Evolutionary conservation across 2,797 vertebrate genomes (phyloP).

Genomic region (Trachops cirrhosus): DNA sequence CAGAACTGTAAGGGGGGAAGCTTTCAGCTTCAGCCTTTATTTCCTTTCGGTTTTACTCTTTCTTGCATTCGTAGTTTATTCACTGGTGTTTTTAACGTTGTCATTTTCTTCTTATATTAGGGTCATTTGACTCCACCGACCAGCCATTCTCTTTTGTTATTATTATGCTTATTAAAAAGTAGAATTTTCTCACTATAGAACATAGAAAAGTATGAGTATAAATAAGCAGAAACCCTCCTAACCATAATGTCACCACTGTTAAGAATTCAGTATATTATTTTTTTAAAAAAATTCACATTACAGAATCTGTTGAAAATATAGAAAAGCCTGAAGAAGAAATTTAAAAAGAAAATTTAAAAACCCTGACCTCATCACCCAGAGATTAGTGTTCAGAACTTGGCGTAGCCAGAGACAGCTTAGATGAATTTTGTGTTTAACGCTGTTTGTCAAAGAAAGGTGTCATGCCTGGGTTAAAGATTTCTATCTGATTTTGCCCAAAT

Average conservation of each 20-base stretch:
- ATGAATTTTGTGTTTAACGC: not conserved
- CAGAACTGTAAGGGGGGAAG: not conserved
- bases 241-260: not conserved
- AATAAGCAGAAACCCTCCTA: not conserved
- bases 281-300: not conserved
- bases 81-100: not conserved
- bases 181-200: not conserved
- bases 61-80: not conserved
- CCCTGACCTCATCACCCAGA: not conserved
- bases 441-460: not conserved
- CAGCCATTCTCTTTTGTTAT: not conserved
- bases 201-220: not conserved
- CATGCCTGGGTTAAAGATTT: not conserved
- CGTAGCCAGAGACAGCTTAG: not conserved
- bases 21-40: not conserved
- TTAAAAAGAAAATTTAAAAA: not conserved
- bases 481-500: not conserved
- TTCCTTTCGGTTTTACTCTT: not conserved
- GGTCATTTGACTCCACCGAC: not conserved
- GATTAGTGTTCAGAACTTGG: not conserved
- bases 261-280: not conserved
- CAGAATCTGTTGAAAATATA: not conserved
- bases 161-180: not conserved
- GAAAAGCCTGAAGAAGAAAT: not conserved
- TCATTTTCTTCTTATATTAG: conserved; percentile 6